Evolutionary conservation across 2,888 invertebrate genomes (phyloP).

Genomic region (Apeira syringaria): DNA sequence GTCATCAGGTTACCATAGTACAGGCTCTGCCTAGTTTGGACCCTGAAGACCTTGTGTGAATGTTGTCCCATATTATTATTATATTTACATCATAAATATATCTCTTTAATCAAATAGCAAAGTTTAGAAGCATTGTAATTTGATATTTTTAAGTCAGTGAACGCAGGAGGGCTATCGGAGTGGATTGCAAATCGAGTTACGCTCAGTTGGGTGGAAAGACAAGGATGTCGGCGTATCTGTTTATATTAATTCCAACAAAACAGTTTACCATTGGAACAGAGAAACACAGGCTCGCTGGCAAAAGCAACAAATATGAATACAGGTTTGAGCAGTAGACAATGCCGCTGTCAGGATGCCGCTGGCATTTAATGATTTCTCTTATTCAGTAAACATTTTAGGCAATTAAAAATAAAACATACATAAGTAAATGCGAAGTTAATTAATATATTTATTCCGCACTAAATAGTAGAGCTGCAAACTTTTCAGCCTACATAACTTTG

Average conservation of each 20-base stretch:
- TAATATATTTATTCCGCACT: no score
- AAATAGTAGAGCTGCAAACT: no score
- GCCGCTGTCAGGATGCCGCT: neutral
- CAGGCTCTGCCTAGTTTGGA: no score
- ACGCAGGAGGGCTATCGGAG: conserved; percentile 62
- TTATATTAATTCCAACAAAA: conserved; percentile 69
- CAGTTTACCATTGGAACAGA: conserved; percentile 27
- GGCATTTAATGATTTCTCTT: no score
- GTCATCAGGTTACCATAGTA: no score
- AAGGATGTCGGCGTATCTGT: conserved; percentile 58
- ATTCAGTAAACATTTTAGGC: no score
- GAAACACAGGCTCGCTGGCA: conserved; percentile 32
- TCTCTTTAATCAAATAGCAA: conserved; percentile 3
- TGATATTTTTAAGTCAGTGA: conserved; percentile 68
- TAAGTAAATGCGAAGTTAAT: no score
- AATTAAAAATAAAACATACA: no score
- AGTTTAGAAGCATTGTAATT: conserved; percentile 55
- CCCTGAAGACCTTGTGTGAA: no score
- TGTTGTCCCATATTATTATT: no score
- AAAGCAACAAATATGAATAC: conserved; percentile 38
- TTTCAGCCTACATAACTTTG: no score
- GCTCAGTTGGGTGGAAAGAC: conserved; percentile 68
- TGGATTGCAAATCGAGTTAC: conserved; percentile 71
- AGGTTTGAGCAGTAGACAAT: conserved; percentile 28
- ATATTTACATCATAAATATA: no score